phyloP scores from a whole-genome alignment of 1,140 invertebrate genomes.

The Ephestia elutella region DNA sequence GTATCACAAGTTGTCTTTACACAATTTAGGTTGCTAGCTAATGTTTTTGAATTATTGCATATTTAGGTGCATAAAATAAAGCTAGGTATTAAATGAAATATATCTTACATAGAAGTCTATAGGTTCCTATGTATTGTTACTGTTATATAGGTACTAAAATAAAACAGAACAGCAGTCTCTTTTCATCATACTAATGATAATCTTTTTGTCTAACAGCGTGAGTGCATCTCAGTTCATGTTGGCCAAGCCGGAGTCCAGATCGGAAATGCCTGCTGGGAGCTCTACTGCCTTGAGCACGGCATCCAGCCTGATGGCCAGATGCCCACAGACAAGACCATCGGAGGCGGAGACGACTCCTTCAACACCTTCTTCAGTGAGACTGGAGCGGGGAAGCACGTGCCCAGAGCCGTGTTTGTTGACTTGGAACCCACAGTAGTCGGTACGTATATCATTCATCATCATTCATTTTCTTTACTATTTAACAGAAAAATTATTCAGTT shows the following conservation, averaged over 20 bases:
- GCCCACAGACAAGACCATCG: constrained; percentile 79
- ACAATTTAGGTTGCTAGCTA: not conserved
- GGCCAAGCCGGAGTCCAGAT: constrained; percentile 86
- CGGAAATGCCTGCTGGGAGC: constrained; percentile 88
- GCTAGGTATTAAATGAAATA: no score
- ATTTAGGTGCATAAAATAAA: not conserved
- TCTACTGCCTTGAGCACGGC: constrained; percentile 88
- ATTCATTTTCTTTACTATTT: not conserved
- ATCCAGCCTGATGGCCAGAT: constrained; percentile 84
- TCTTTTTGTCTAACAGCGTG: constrained; percentile 53
- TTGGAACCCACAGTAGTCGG: constrained; percentile 92
- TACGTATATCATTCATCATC: constrained; percentile 62
- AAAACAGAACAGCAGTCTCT: no score
- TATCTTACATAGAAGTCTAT: no score
- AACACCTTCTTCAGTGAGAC: constrained; percentile 95
- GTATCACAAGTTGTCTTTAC: no score
- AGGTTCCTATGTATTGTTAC: no score
- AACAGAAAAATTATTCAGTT: not conserved
- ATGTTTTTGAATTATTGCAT: not conserved
- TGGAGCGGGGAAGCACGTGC: constrained; percentile 90
- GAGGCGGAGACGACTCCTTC: constrained; percentile 87
- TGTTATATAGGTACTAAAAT: no score
- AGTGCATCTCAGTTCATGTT: constrained; percentile 83
- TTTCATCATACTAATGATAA: not conserved
- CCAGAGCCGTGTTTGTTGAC: constrained; percentile 90